Evolutionary conservation across 2,888 invertebrate species (phyloP), one percentile per base, ranked within the genome.

Genomic region (Pherbina coryleti): DNA sequence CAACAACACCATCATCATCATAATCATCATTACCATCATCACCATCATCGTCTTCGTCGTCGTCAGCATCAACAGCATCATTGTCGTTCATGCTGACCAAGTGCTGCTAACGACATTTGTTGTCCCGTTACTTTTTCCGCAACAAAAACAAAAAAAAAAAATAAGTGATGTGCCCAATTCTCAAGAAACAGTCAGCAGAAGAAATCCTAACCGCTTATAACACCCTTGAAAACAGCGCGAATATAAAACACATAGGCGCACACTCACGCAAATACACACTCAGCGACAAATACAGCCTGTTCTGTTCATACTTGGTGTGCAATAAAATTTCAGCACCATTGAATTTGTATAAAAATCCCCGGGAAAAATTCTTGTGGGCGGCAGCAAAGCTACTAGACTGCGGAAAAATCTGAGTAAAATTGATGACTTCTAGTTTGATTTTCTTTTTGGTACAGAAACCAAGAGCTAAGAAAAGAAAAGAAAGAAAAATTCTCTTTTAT

Each of bases 171-270:
- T 44, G 55, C 25, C 60, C 60, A 44, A 69, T 44, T 57, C 70
- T 25, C 66, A 72, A 55, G 57, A 44, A 44, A 44, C 44, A 44
- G 3, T 11, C 44, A 44, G 44, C 14, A 44, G 11, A 71, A 72
- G 64, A 72, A 72, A 64, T 55, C 2, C 55, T 72, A 72, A 72
- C 64, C 77, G 72, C 66, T 77, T 72, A 69, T 62, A 77, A 72
- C 72, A 77, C 66, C 72, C 77, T 55, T 51, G 67, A 64, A 62
- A 62, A 73, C 25, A 22, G 28, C 55, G 57, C 28, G n/a, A 49
- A 28, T 22, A 67, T 7, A 25, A 53, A 11, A 55, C 31, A 71
- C 57, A 71, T n/a, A 25, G 11, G 60, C 8, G 2, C 60, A 49
- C 49, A 60, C 51, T 4, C 3, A 22, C 4, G 28, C 28, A 19